Evolutionary conservation across 30 jellyfish, hydroid and myxozoan species (phyloP), one percentile per base, ranked within the genome.

Genomic region (Aurelia sp.): DNA sequence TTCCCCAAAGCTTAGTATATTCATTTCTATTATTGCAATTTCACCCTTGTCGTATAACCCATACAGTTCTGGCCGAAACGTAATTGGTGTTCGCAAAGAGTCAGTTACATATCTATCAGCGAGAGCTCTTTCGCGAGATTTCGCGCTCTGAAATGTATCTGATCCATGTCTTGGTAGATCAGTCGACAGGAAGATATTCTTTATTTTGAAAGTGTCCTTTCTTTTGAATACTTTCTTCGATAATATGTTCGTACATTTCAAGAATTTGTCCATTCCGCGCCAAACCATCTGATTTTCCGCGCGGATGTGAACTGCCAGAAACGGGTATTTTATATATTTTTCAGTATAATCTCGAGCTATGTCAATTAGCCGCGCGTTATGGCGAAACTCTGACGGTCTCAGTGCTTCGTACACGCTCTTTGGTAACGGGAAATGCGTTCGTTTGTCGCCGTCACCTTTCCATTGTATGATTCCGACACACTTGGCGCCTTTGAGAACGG

Each of bases 1-100:
- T 78, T 94, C 99, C 64, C 99, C 99, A 61, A 87, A 64, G 63
- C 97, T 89, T 6, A 94, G 84, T 15, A 94, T 94, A 82, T 94
- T 84, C 99, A 94, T 94, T 70, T 94, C 99, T 20, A 94, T 75
- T n/a, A 94, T 84, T 16, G 99, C 97, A 17, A 94, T 79, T 62
- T 89, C 96, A 27, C 99, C 99, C 51, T 96, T 90, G 52, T 94
- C 99, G 77, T 67, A 70, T 21, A 87, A 52, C 11, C 86, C 90
- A 69, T 75, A 84, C 23, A 74, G 73, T n/a, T 30, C 84, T 4
- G 99, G 97, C 20, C 57, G 19, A 50, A 87, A 94, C 5, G 71
- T 67, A 11, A 57, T 40, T 6, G 97, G 96, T 3, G 73, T 51
- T 21, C 73, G 75, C 30, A 92, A 62, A 61, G 86, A 35, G 40